Evolutionary conservation across 2,113 vertebrate genomes (phyloP).

Genomic region (Grus americana): DNA sequence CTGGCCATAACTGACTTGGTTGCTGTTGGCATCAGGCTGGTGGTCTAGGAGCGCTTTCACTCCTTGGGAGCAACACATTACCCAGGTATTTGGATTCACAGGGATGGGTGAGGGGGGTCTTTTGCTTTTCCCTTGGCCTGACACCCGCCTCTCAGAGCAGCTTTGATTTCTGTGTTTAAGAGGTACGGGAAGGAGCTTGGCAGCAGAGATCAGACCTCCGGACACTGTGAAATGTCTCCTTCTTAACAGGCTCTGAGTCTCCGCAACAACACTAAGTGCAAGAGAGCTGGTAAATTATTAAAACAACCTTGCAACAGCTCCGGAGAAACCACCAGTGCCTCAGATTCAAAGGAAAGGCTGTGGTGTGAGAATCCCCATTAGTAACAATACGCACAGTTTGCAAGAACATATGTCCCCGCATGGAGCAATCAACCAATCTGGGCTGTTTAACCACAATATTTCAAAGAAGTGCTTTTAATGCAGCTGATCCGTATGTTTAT

Average conservation of each 20-base stretch:
- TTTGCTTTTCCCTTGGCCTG: not conserved
- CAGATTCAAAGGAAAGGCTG: constrained; percentile 50
- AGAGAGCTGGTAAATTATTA: constrained; percentile 61
- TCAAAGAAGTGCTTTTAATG: constrained; percentile 44
- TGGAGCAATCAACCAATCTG: constrained; percentile 62
- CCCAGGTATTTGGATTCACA: not conserved
- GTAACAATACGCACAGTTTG: constrained; percentile 63
- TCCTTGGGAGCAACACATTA: not conserved
- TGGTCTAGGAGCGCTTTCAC: constrained; percentile 17
- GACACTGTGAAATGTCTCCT: not conserved
- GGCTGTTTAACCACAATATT: constrained; percentile 68
- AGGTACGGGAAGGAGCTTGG: not conserved
- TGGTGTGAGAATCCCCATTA: constrained; percentile 63
- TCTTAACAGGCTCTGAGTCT: not conserved
- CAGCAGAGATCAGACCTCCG: constrained; percentile 1
- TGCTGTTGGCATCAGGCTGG: constrained; percentile 5
- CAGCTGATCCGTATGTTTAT: constrained; percentile 51
- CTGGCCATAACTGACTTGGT: not conserved
- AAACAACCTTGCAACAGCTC: constrained; percentile 61
- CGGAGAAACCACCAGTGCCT: constrained; percentile 39
- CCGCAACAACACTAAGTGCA: constrained; percentile 24
- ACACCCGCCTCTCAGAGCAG: not conserved
- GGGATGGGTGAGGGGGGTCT: not conserved
- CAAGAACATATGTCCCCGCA: constrained; percentile 52
- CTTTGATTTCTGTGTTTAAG: constrained; percentile 62